These are phyloP conservation scores for Porites cylindrica DNA, from an alignment of 92 coral and sea anemone genomes.

Conservation along the genomic window DNA sequence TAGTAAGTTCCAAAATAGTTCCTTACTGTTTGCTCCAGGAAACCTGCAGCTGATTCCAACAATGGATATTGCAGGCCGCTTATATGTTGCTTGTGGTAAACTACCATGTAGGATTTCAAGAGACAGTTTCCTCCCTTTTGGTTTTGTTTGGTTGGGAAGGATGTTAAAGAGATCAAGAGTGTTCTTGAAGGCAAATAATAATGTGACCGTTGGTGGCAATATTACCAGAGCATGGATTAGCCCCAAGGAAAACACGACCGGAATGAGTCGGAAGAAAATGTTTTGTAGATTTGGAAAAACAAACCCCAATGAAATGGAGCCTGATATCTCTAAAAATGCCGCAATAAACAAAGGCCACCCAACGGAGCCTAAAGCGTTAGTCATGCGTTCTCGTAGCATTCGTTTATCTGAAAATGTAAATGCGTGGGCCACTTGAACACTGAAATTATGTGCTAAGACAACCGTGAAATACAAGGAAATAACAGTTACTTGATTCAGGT, in stretches of 20 bases:
- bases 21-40: slow-evolving; percentile 74
- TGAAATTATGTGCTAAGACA: slow-evolving; percentile 23
- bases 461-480: slow-evolving; percentile 12
- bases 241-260: slow-evolving; percentile 54
- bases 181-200: not conserved
- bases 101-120: not conserved
- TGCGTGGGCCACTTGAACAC: slow-evolving; percentile 28
- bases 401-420: slow-evolving; percentile 1
- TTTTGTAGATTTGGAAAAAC: slow-evolving; percentile 50
- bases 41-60: slow-evolving; percentile 88
- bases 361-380: slow-evolving; percentile 28
- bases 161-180: not conserved
- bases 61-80: slow-evolving; percentile 47
- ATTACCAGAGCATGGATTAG: slow-evolving; percentile 65
- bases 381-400: slow-evolving; percentile 17
- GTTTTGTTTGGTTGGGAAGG: not conserved
- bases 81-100: not conserved
- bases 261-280: slow-evolving; percentile 61
- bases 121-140: not conserved
- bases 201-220: slow-evolving; percentile 39
- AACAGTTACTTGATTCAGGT: slow-evolving; percentile 41
- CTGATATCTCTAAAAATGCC: slow-evolving; percentile 21
- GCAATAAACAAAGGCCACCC: slow-evolving; percentile 54
- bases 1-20: slow-evolving; percentile 78
- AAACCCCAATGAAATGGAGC: slow-evolving; percentile 72